Conservation (phyloP, 2,888 invertebrate species). For the Cataglyphis livida region DNA sequence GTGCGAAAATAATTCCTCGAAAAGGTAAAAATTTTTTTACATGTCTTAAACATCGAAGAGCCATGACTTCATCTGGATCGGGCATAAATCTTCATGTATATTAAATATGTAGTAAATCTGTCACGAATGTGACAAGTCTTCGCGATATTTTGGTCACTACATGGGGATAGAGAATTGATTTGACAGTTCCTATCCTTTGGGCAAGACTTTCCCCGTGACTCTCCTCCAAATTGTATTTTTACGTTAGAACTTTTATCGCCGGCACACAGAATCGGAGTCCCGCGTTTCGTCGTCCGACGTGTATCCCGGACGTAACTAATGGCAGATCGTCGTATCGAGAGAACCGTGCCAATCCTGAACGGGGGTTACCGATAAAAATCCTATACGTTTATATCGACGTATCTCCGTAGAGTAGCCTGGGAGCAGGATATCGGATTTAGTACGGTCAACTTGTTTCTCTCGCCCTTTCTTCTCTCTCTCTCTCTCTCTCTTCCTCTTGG, state of each 20-base stretch:
- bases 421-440: slow-evolving; percentile 54
- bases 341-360: slow-evolving; percentile 54
- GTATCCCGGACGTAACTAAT: slow-evolving; percentile 54
- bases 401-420: slow-evolving; percentile 51
- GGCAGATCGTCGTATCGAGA: slow-evolving; percentile 53
- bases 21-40: not conserved
- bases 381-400: slow-evolving; percentile 55
- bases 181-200: slow-evolving; percentile 37
- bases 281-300: slow-evolving; percentile 71
- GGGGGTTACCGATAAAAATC: slow-evolving; percentile 55
- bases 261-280: slow-evolving; percentile 51
- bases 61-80: slow-evolving; percentile 1
- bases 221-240: slow-evolving; percentile 60
- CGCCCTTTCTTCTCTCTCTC: not conserved
- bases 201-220: slow-evolving; percentile 22
- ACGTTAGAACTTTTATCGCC: slow-evolving; percentile 74
- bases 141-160: slow-evolving; percentile 3
- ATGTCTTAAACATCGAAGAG: not conserved
- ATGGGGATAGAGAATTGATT: slow-evolving; percentile 32
- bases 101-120: slow-evolving; percentile 50
- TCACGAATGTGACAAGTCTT: slow-evolving; percentile 16
- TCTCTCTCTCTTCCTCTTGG: not conserved
- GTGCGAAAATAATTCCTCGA: not conserved
- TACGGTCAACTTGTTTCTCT: slow-evolving; percentile 51
- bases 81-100: slow-evolving; percentile 24